phyloP scores from a whole-genome alignment of 2,113 vertebrate genomes.

The Phrynosoma platyrhinos region DNA sequence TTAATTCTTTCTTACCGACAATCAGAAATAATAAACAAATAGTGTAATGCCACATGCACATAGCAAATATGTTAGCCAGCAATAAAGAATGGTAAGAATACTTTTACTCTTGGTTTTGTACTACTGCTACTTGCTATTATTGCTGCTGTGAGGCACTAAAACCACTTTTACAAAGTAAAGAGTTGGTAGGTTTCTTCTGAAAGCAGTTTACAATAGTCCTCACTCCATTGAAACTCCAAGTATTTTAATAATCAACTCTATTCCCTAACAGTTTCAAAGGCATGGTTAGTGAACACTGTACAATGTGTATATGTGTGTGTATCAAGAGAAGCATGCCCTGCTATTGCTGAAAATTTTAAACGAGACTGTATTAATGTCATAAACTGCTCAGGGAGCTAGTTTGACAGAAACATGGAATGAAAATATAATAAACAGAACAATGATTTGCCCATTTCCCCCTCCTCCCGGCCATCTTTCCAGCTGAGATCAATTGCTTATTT shows the following conservation, averaged over 20 bases:
- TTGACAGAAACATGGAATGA: neutral
- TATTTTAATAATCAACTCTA: slow-evolving; percentile 3
- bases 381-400: neutral
- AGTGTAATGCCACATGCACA: neutral
- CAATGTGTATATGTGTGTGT: neutral
- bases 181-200: neutral
- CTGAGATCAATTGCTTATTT: neutral
- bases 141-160: neutral
- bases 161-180: neutral
- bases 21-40: neutral
- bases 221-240: neutral
- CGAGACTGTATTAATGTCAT: neutral
- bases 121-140: neutral
- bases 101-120: neutral
- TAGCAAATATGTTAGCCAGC: neutral
- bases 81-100: neutral
- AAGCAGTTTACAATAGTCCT: neutral
- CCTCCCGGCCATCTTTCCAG: neutral
- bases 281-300: neutral
- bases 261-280: neutral
- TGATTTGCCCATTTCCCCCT: neutral
- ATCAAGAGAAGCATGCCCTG: neutral
- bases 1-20: neutral
- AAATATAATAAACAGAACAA: neutral
- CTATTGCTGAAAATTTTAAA: neutral